phyloP scores from a whole-genome alignment of 2,113 vertebrate genomes.

The Glaucomys volans region DNA sequence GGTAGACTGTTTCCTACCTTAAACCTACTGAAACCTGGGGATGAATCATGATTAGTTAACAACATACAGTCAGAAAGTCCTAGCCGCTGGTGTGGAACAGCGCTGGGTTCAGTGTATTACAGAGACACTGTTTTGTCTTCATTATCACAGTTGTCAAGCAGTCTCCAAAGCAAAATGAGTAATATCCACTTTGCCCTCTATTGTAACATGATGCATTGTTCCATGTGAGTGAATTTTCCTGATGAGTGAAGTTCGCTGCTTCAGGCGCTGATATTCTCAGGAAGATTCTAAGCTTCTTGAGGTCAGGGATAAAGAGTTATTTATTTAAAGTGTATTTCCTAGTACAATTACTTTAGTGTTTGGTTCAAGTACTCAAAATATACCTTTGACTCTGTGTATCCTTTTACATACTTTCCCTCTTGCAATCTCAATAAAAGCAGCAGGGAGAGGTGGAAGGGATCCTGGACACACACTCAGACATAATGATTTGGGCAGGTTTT shows the following conservation, averaged over 20 bases:
- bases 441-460: not conserved
- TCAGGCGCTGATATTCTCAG: not conserved
- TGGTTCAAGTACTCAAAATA: not conserved
- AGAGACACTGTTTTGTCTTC: not conserved
- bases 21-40: not conserved
- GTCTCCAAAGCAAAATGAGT: constrained; percentile 34
- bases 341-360: not conserved
- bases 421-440: not conserved
- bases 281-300: not conserved
- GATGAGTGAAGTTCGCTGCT: not conserved
- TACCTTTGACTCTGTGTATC: not conserved
- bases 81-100: not conserved
- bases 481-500: not conserved
- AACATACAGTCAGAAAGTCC: not conserved
- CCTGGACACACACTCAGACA: not conserved
- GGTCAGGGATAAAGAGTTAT: not conserved
- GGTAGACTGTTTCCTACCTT: not conserved
- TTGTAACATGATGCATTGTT: not conserved
- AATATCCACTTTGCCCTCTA: not conserved
- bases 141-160: not conserved
- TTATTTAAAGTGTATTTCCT: not conserved
- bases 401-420: not conserved
- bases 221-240: constrained; percentile 36
- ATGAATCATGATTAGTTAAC: not conserved
- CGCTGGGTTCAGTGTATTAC: not conserved